Evolutionary conservation across 2,797 vertebrate genomes (phyloP).

Genomic region (Squalus acanthias): DNA sequence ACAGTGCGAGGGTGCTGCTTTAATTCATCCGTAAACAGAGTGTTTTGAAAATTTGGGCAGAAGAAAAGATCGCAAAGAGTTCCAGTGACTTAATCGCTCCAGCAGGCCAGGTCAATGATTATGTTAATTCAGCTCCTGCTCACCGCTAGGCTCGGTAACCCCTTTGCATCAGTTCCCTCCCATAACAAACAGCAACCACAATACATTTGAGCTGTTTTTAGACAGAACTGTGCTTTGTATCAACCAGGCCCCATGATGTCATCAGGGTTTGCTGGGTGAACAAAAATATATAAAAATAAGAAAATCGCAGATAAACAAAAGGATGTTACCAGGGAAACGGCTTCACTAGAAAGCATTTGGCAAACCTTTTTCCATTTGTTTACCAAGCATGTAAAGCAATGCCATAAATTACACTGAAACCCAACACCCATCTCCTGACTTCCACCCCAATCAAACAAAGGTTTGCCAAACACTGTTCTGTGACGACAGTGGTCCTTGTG

Average conservation of each 20-base stretch:
- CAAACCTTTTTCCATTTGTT: background rate
- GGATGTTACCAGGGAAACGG: background rate
- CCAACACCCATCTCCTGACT: background rate
- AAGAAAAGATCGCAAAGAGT: background rate
- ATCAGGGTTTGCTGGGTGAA: background rate
- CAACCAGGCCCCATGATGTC: background rate
- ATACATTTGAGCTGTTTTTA: background rate
- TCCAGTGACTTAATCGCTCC: background rate
- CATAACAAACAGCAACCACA: background rate
- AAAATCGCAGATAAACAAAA: background rate
- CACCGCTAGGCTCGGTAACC: no score
- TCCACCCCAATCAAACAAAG: background rate
- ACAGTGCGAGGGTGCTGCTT: background rate
- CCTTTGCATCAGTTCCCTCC: background rate
- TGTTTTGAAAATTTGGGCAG: background rate
- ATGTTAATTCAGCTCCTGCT: background rate
- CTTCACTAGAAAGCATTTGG: background rate
- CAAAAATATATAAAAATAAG: slow-evolving; percentile 1
- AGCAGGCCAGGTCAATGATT: background rate
- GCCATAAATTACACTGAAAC: background rate
- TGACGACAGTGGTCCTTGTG: background rate
- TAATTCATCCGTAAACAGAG: background rate
- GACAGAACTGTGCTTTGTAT: background rate
- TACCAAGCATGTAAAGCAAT: background rate
- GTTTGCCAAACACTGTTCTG: background rate